These are phyloP conservation scores for Pseudomyrmex sp. DNA, from an alignment of 1,140 invertebrate species.

Conservation along the genomic window DNA sequence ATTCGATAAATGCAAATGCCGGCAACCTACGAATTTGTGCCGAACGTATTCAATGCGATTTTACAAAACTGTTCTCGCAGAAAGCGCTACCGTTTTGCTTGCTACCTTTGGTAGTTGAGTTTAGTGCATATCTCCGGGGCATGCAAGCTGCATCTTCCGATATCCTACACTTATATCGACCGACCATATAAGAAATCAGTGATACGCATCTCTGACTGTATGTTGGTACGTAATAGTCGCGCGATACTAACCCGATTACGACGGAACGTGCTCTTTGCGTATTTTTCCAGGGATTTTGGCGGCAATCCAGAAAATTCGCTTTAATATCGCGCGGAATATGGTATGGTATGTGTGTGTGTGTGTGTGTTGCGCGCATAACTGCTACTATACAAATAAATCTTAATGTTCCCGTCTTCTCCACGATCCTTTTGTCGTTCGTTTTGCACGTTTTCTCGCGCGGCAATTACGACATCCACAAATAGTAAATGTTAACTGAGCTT, in stretches of 20 bases:
- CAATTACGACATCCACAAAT: constrained; percentile 25
- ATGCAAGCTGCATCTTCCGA: neutral
- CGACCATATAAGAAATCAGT: constrained; percentile 28
- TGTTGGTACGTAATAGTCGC: constrained; percentile 26
- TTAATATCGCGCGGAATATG: constrained; percentile 35
- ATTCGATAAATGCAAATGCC: constrained; percentile 53
- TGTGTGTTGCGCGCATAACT: neutral
- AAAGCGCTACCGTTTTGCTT: constrained; percentile 5
- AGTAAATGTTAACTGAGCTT: constrained; percentile 28
- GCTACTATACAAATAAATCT: constrained; percentile 48
- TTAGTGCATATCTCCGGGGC: neutral
- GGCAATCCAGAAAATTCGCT: constrained; percentile 36
- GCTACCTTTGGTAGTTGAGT: neutral
- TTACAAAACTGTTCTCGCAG: neutral
- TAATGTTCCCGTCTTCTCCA: constrained; percentile 15
- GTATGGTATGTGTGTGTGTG: neutral
- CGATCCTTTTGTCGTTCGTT: neutral
- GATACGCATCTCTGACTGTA: neutral
- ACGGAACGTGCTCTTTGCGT: constrained; percentile 45
- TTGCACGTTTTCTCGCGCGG: constrained; percentile 21
- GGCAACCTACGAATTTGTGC: constrained; percentile 28
- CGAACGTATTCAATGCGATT: neutral
- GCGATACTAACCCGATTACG: constrained; percentile 19
- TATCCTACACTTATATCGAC: neutral
- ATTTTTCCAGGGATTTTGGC: constrained; percentile 47